phyloP scores from a whole-genome alignment of 2,888 invertebrate species.

The Chymomyza procnemis region DNA sequence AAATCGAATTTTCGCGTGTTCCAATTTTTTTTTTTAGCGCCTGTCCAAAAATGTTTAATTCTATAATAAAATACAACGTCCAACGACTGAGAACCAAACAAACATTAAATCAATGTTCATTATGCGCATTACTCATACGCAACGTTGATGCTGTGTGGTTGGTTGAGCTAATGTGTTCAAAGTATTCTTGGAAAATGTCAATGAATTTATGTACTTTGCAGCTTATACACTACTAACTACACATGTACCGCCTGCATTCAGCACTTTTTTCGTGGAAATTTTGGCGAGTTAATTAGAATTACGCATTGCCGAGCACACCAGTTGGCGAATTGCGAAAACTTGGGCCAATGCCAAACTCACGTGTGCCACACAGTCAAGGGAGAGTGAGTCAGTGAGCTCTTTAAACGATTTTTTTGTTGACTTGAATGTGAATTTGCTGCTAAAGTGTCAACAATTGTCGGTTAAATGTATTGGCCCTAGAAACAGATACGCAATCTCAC shows the following conservation, averaged over 20 bases:
- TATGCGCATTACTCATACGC: conserved; percentile 60
- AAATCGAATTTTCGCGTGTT: background rate
- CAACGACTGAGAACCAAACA: background rate
- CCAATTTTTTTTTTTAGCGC: background rate
- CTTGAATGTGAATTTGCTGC: background rate
- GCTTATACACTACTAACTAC: background rate
- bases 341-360: background rate
- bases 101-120: conserved; percentile 71
- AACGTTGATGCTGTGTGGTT: conserved; percentile 28
- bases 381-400: background rate
- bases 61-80: background rate
- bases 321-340: background rate
- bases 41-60: background rate
- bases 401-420: background rate
- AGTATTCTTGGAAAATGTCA: background rate
- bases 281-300: background rate
- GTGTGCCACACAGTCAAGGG: background rate
- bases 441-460: background rate
- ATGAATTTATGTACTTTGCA: background rate
- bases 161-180: background rate
- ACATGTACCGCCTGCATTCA: background rate
- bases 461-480: background rate
- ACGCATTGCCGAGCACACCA: background rate
- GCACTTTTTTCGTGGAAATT: background rate
- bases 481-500: background rate